Percentiles rank a stretch among this genome's conserved stretches.
phyloP scores from a whole-genome alignment of 2,113 vertebrate species.

The Eublepharis macularius region DNA sequence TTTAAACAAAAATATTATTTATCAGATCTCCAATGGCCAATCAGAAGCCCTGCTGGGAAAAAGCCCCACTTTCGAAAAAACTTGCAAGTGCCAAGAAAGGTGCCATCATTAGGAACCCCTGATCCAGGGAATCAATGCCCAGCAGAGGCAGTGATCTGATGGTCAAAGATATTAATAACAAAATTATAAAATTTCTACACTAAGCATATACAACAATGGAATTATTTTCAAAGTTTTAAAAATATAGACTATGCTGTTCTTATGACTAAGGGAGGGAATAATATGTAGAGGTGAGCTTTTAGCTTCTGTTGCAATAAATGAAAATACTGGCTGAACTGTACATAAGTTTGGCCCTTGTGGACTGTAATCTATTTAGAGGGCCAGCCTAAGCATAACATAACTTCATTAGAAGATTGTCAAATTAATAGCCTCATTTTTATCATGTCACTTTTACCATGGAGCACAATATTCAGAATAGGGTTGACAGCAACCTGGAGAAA shows the following conservation, averaged over 20 bases:
- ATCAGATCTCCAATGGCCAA: too few relatives aligned
- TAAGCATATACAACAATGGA: neutral
- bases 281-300: slow-evolving; percentile 20
- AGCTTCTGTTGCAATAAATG: slow-evolving; percentile 4
- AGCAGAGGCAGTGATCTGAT: neutral
- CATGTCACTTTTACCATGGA: neutral
- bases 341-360: slow-evolving; percentile 53
- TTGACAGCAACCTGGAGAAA: too few relatives aligned
- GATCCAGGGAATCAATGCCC: neutral
- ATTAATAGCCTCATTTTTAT: neutral
- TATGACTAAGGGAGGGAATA: slow-evolving; percentile 5
- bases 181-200: neutral
- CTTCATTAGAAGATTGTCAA: slow-evolving; percentile 8
- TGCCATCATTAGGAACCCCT: too few relatives aligned
- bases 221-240: neutral
- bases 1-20: too few relatives aligned
- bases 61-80: too few relatives aligned
- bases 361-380: slow-evolving; percentile 30
- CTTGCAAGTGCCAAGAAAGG: too few relatives aligned
- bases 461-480: neutral
- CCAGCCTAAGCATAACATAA: slow-evolving; percentile 26
- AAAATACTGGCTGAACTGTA: slow-evolving; percentile 42
- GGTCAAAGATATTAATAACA: neutral
- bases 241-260: neutral
- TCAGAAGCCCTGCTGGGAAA: too few relatives aligned